phyloP scores from a whole-genome alignment of 2,113 vertebrate species.

The Rhabdomys dilectus region DNA sequence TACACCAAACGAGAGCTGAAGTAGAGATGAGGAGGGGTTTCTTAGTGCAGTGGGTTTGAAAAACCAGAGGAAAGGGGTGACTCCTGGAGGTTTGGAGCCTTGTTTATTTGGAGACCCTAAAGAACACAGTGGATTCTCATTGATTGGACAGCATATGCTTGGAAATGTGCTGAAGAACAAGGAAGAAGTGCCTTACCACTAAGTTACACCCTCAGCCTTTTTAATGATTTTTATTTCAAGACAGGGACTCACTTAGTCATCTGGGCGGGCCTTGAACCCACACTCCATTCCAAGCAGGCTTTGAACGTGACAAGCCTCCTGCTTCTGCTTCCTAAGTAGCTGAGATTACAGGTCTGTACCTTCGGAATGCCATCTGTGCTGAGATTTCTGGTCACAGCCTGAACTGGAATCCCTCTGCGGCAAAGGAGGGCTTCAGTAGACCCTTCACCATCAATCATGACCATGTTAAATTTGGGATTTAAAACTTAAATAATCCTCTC shows the following conservation, averaged over 20 bases:
- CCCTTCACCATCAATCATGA: background rate
- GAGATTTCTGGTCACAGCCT: background rate
- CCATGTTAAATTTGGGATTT: background rate
- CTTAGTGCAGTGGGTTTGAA: background rate
- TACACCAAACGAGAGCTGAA: background rate
- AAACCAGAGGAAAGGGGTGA: background rate
- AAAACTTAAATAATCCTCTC: background rate
- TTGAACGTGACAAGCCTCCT: too few species aligned
- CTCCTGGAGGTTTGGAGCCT: background rate
- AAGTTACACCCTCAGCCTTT: background rate
- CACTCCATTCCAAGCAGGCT: background rate
- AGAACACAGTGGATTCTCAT: background rate
- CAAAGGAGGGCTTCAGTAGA: background rate
- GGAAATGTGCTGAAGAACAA: background rate
- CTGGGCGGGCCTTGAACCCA: background rate
- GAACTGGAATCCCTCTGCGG: background rate
- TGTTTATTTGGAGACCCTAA: background rate
- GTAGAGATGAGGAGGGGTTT: background rate
- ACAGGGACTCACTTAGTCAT: background rate
- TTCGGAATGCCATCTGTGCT: background rate
- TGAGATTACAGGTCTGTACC: background rate
- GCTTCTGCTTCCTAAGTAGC: background rate
- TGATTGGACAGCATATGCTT: background rate
- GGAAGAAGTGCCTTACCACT: background rate
- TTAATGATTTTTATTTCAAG: background rate